Percentiles rank a stretch among this genome's conserved stretches.
phyloP scores from a whole-genome alignment of 2,113 vertebrate species.

The Corvus hawaiiensis region DNA sequence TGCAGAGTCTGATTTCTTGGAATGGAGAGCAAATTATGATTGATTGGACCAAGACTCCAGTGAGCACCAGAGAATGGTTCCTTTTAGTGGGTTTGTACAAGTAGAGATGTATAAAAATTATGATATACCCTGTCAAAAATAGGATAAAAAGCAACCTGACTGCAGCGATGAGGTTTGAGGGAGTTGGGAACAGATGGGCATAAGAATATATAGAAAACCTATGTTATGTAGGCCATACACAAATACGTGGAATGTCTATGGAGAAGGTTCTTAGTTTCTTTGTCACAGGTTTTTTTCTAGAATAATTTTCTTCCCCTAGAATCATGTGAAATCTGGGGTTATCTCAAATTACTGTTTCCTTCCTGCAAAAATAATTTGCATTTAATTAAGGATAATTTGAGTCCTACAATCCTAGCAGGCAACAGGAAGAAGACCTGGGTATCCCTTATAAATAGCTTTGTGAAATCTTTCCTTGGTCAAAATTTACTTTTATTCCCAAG shows the following conservation, averaged over 20 bases:
- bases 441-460: background rate
- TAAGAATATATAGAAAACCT: background rate
- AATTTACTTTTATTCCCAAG: background rate
- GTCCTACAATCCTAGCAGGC: background rate
- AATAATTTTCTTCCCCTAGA: background rate
- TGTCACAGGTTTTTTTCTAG: background rate
- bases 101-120: background rate
- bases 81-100: background rate
- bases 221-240: background rate
- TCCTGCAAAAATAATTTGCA: background rate
- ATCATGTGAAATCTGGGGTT: background rate
- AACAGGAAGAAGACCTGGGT: background rate
- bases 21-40: background rate
- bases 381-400: background rate
- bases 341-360: background rate
- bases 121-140: background rate
- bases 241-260: background rate
- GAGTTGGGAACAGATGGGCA: background rate
- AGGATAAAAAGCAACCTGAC: background rate
- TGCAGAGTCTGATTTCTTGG: background rate
- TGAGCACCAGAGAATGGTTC: background rate
- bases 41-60: background rate
- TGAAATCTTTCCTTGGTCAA: background rate
- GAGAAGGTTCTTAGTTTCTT: background rate
- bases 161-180: background rate